phyloP scores from a whole-genome alignment of 2,888 invertebrate genomes.

The Emmelina monodactyla region DNA sequence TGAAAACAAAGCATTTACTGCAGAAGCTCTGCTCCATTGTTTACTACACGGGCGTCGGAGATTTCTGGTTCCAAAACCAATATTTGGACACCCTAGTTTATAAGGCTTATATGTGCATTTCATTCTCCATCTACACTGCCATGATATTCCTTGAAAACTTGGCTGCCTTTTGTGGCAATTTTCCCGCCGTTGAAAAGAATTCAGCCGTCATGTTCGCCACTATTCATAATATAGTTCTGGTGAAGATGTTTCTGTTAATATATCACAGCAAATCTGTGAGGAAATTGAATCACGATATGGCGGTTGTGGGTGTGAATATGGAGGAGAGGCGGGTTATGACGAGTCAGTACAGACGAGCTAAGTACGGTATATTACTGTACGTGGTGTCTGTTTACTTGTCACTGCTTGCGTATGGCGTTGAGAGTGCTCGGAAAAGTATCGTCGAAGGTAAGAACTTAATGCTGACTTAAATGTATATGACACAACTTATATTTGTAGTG shows the following conservation, averaged over 20 bases:
- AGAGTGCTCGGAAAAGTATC: conserved; percentile 33
- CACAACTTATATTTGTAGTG: no score
- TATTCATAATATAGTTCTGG: conserved; percentile 45
- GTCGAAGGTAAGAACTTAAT: conserved; percentile 35
- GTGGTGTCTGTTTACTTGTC: conserved; percentile 43
- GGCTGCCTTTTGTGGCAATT: conserved; percentile 40
- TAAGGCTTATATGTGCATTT: conserved; percentile 29
- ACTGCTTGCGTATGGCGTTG: conserved; percentile 38
- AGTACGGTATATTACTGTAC: conserved; percentile 35
- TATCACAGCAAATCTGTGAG: conserved; percentile 43
- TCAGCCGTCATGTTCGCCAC: conserved; percentile 51
- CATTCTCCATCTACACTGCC: conserved; percentile 36
- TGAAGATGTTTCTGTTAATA: conserved; percentile 42
- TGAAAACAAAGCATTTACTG: conserved; percentile 32
- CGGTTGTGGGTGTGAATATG: conserved; percentile 31
- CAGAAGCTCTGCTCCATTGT: conserved; percentile 37
- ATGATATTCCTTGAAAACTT: conserved; percentile 50
- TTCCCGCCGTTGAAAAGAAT: conserved; percentile 47
- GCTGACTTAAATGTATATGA: no score
- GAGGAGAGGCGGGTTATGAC: conserved; percentile 37
- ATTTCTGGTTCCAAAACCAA: conserved; percentile 39
- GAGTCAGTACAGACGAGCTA: conserved; percentile 37
- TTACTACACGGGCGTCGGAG: conserved; percentile 42
- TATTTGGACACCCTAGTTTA: conserved; percentile 31
- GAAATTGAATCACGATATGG: conserved; percentile 45